Percentiles rank a stretch among this genome's conserved stretches.
These are phyloP conservation scores for Pitta sordida DNA, from an alignment of 2,113 vertebrate genomes.

Conservation along the genomic window DNA sequence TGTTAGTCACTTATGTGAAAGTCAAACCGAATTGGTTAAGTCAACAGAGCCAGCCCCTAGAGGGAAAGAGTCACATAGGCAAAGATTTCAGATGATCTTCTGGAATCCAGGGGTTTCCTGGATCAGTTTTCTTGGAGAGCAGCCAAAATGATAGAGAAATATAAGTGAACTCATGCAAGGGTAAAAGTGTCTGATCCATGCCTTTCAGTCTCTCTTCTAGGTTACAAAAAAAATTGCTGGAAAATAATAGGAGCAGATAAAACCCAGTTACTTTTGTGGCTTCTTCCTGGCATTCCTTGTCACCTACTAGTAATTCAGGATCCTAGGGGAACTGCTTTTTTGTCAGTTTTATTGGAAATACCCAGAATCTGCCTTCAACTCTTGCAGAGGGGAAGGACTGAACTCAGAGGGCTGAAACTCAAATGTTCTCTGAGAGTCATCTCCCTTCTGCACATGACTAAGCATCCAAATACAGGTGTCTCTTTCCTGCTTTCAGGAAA, in stretches of 20 bases:
- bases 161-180: background rate
- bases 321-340: background rate
- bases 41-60: constrained; percentile 20
- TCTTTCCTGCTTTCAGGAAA: background rate
- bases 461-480: background rate
- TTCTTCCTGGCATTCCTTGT: background rate
- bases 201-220: background rate
- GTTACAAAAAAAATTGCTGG: background rate
- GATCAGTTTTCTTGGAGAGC: constrained; percentile 11
- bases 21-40: constrained; percentile 53
- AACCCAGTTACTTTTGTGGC: background rate
- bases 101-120: constrained; percentile 26
- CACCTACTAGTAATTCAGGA: background rate
- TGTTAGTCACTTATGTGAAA: constrained; percentile 43
- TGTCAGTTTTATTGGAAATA: background rate
- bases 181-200: background rate
- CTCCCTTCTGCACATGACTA: background rate
- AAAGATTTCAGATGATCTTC: constrained; percentile 33
- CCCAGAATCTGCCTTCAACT: background rate
- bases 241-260: background rate
- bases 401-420: background rate
- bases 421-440: background rate
- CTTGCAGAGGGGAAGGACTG: background rate
- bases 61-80: background rate
- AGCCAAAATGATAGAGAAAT: background rate